These are phyloP conservation scores for Argopecten irradians DNA, from an alignment of 1,140 invertebrate species.

Conservation along the genomic window DNA sequence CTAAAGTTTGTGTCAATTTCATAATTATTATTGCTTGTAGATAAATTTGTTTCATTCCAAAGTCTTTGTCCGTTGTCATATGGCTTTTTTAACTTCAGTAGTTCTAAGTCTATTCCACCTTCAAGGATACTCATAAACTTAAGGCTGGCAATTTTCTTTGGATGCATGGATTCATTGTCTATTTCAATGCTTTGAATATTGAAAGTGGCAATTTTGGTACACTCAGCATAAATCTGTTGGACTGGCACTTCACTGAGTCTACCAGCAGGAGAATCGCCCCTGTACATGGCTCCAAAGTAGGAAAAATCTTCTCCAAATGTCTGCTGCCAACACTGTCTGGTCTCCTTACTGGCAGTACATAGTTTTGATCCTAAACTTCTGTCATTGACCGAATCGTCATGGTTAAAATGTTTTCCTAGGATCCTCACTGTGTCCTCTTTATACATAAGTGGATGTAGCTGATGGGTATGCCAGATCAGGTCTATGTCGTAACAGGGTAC, in stretches of 20 bases:
- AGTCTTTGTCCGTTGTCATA: background rate
- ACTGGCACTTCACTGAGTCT: constrained; percentile 36
- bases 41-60: constrained; percentile 12
- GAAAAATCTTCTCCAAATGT: constrained; percentile 62
- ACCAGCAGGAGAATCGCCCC: constrained; percentile 63
- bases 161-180: constrained; percentile 3
- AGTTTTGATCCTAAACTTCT: constrained; percentile 72
- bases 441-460: constrained; percentile 74
- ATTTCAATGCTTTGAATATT: constrained; percentile 38
- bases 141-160: constrained; percentile 36
- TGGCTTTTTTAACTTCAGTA: constrained; percentile 46
- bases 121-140: constrained; percentile 44
- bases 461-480: constrained; percentile 78
- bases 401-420: constrained; percentile 72
- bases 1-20: constrained; percentile 1
- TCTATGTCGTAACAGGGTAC: constrained; percentile 79
- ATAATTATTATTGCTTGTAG: background rate
- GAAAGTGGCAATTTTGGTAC: constrained; percentile 37
- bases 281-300: constrained; percentile 67
- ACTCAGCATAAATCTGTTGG: constrained; percentile 20
- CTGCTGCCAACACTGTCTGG: constrained; percentile 57
- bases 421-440: constrained; percentile 69
- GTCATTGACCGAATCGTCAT: constrained; percentile 77
- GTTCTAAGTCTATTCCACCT: constrained; percentile 35
- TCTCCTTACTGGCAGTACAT: constrained; percentile 46